Base-by-base conservation (phyloP, 1,140 invertebrate species). In the Drosophila mojavensis region DNA sequence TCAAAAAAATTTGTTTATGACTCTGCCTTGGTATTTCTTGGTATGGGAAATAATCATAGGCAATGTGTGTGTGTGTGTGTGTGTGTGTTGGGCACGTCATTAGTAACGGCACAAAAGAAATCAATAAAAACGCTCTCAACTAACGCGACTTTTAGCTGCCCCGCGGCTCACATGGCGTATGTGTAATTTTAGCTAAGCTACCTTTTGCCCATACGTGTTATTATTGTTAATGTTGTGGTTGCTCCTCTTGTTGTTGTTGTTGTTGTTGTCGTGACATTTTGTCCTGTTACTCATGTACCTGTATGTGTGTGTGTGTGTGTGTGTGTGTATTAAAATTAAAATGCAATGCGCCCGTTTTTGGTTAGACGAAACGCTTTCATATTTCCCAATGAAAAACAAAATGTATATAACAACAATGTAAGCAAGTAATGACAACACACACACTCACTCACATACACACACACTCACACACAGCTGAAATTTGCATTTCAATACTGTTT, bases 71-170 rank as follows among this genome's bases (percentile, higher is more conserved):
- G 20, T 67, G 45, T 70, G 45, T 70, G 70, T 66, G 36, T 69
- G 41, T 63, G 51, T 75, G 63, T 71, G 62, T 67, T 76, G 76
- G 79, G 65, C 79, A 71, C 84, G 84, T 82, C 79, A 86, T 88
- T 88, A 88, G 84, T 75, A 79, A 88, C 83, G 54, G 73, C 69
- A 83, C 53, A 80, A 88, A 88, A 88, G 79, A 88, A 88, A 88
- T 88, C 83, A 89, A 89, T 88, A 88, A 86, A 85, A 81, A 73
- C 62, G 54, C 69, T 45, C 66, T 77, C 64, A 78, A 72, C 79
- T 76, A 85, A 72, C 63, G 59, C 64, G 67, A 81, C 71, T 81
- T 48, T 74, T 56, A 24, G 6, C 60, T 15, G 60, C 72, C 66
- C 30, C 30, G 43, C 51, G 55, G 54, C 62, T 53, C 60, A 78